Percentiles rank a stretch among this genome's conserved stretches.
Conservation (phyloP, 2,797 vertebrate genomes). For the Anguilla anguilla region DNA sequence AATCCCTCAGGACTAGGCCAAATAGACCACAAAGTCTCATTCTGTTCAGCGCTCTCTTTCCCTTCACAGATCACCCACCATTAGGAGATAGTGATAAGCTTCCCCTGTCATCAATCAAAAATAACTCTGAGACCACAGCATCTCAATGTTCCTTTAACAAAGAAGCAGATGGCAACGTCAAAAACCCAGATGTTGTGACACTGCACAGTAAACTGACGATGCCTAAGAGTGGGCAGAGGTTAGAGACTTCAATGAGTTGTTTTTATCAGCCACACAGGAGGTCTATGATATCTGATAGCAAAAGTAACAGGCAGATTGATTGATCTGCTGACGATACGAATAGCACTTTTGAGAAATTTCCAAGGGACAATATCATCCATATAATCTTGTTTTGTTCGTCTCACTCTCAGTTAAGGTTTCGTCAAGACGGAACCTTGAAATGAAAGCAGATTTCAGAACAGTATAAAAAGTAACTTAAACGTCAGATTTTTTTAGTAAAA, state of each 20-base stretch:
- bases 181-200: conserved; percentile 77
- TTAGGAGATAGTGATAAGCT: conserved; percentile 82
- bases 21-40: conserved; percentile 95
- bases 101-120: conserved; percentile 85
- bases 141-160: conserved; percentile 72
- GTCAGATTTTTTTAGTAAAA: neutral
- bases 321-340: conserved; percentile 54
- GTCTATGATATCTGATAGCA: conserved; percentile 95
- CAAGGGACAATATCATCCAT: neutral
- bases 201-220: conserved; percentile 96
- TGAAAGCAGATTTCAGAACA: neutral
- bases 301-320: conserved; percentile 92
- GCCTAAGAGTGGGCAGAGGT: conserved; percentile 95
- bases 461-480: neutral
- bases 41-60: conserved; percentile 94
- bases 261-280: conserved; percentile 98
- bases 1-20: conserved; percentile 89
- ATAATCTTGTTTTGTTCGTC: neutral
- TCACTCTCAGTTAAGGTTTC: neutral
- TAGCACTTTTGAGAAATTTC: neutral
- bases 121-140: conserved; percentile 77
- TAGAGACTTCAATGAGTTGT: conserved; percentile 98
- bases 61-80: conserved; percentile 91
- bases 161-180: conserved; percentile 77
- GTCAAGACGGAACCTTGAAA: neutral